Conservation (phyloP, 2,113 vertebrate species). For the Abramis brama region DNA sequence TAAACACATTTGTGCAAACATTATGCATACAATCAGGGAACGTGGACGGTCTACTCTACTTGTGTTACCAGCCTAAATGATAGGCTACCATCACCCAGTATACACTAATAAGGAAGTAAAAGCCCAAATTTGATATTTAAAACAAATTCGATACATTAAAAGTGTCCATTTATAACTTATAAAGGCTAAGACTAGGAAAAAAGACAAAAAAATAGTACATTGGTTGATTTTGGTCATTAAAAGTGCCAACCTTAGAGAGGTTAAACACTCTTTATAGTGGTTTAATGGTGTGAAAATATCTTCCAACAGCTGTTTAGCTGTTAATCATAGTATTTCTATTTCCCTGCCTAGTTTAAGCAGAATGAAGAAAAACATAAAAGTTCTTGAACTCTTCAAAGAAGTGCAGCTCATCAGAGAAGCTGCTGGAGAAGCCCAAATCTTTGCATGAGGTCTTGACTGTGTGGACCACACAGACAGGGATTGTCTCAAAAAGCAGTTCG, state of each 20-base stretch:
- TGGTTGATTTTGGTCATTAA: neutral
- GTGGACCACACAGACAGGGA: constrained; percentile 72
- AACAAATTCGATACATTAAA: neutral
- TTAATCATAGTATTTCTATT: neutral
- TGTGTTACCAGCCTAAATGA: neutral
- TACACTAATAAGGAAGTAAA: neutral
- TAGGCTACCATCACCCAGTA: neutral
- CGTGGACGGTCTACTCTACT: neutral
- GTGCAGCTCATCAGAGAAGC: constrained; percentile 73
- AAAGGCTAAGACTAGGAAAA: neutral
- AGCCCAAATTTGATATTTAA: neutral
- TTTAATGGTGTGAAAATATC: neutral
- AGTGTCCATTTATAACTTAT: constrained; percentile 11
- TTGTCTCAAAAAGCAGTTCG: constrained; percentile 66
- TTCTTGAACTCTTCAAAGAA: constrained; percentile 74
- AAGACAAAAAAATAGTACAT: neutral
- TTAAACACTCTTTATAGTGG: neutral
- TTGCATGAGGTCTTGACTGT: constrained; percentile 66
- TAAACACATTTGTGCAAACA: neutral
- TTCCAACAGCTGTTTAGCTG: neutral
- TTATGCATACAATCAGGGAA: constrained; percentile 2
- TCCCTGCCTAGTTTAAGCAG: constrained; percentile 60
- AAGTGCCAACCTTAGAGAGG: neutral
- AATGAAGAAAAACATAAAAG: constrained; percentile 74
- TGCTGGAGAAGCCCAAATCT: constrained; percentile 71